A percentile compares a stretch with the other conserved stretches of the same genome.
phyloP scores from a whole-genome alignment of 2,888 invertebrate genomes.

The Sarcophaga variegata region DNA sequence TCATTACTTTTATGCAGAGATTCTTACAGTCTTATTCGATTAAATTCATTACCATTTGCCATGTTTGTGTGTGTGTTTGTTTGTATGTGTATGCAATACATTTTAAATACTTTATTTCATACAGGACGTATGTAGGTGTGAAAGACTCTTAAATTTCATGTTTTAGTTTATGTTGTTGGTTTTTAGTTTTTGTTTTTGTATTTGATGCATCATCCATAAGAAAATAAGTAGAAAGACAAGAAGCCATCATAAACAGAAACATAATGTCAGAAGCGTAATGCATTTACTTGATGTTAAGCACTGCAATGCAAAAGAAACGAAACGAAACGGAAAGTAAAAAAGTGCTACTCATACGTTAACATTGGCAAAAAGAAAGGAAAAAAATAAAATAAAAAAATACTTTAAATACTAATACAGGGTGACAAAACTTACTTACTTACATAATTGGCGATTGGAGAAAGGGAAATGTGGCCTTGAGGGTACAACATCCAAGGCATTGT shows the following conservation, averaged over 20 bases:
- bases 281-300: conserved; percentile 48
- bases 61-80: too few relatives aligned
- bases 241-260: conserved; percentile 22
- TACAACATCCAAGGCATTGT: too few relatives aligned
- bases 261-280: conserved; percentile 58
- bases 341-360: neutral
- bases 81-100: too few relatives aligned
- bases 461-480: too few relatives aligned
- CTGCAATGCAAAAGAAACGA: neutral
- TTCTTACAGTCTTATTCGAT: neutral
- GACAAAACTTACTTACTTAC: neutral
- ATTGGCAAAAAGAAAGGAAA: neutral
- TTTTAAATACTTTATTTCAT: neutral
- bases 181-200: neutral
- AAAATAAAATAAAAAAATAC: neutral
- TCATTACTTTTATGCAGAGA: neutral
- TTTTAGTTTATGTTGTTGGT: neutral
- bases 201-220: neutral
- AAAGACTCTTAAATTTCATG: neutral
- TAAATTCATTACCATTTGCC: neutral
- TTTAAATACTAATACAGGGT: neutral
- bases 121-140: neutral
- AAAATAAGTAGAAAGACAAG: neutral
- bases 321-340: neutral
- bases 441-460: neutral